Evolutionary conservation across 2,888 invertebrate genomes (phyloP), one percentile per base, ranked within the genome.

Genomic region (Poecilus cupreus): DNA sequence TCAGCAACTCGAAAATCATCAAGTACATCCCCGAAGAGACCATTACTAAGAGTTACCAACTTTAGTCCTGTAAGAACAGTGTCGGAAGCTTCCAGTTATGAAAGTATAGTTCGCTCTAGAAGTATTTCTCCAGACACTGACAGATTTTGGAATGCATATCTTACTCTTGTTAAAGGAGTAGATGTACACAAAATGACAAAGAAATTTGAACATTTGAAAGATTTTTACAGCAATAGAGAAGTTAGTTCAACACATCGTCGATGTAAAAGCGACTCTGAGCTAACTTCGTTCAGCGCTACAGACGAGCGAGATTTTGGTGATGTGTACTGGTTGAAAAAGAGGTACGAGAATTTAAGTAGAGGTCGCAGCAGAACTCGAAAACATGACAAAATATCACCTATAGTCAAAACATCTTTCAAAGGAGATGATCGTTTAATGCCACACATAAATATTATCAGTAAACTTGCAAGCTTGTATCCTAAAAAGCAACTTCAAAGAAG

Each of bases 401-500:
- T 94, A 72, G 93, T 92, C 6, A 90, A 92, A 46, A 89, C 92
- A 39, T 93, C 93, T 0, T 89, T 95, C 37, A 91, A 93, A 39
- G 90, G 92, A 0, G 93, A 93, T 79, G 94, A 96, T 86, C 92
- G 96, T 11, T 93, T 93, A 83, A 96, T 96, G 96, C 96, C 96
- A 0, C 96, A 95, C 86, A 96, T 96, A 84, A 96, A 96, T 85
- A 93, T 96, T n/a, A 97, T 96, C 85, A 96, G 96, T 85, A 96
- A 96, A 89, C 92, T 95, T 79, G 96, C 96, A 0, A 91, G 93
- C 0, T 85, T 89, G 51, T 89, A 87, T 82, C 85, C 86, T 8
- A 87, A 87, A 85, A 89, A 87, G 82, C 83, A 84, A 11, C 84
- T 85, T 13, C 84, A 84, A 4, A 83, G 84, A 24, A 81, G 46